Evolutionary conservation across 1,140 invertebrate species (phyloP).

Genomic region (Sminthurides bifidus): DNA sequence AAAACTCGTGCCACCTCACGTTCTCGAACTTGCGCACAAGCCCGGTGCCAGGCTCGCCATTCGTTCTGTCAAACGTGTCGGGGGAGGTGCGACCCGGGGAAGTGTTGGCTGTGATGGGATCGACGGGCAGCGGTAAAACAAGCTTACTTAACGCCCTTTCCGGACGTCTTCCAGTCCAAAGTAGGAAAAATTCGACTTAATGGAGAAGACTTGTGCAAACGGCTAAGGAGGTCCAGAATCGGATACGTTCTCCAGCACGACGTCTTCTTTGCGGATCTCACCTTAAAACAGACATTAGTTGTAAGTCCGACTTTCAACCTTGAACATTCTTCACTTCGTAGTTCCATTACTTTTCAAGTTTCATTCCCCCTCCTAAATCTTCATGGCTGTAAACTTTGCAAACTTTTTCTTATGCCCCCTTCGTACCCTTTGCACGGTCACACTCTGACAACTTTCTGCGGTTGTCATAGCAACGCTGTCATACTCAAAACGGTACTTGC

Average conservation of each 20-base stretch:
- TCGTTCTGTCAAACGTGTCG: conserved; percentile 45
- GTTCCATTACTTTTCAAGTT: too few relatives aligned
- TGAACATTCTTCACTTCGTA: too few relatives aligned
- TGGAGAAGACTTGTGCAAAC: conserved; percentile 58
- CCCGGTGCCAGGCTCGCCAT: conserved; percentile 21
- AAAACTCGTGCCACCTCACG: conserved; percentile 29
- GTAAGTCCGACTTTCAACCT: too few relatives aligned
- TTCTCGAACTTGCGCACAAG: conserved; percentile 23
- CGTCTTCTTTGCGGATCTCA: conserved; percentile 70
- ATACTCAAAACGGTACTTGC: too few relatives aligned
- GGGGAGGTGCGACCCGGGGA: conserved; percentile 64
- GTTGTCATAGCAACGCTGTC: too few relatives aligned
- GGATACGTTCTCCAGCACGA: conserved; percentile 77
- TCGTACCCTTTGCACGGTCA: too few relatives aligned
- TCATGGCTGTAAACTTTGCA: too few relatives aligned
- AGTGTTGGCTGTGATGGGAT: conserved; percentile 70
- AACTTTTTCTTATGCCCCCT: too few relatives aligned
- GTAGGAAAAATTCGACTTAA: conserved; percentile 57
- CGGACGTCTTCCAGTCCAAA: conserved; percentile 52
- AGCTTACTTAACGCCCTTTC: conserved; percentile 64
- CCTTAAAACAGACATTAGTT: conserved; percentile 62
- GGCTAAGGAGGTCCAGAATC: conserved; percentile 56
- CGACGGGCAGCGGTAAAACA: conserved; percentile 71
- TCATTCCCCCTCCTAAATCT: too few relatives aligned
- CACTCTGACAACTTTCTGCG: too few relatives aligned